Evolutionary conservation across 2,888 invertebrate species (phyloP).

Genomic region (Tuta absoluta): DNA sequence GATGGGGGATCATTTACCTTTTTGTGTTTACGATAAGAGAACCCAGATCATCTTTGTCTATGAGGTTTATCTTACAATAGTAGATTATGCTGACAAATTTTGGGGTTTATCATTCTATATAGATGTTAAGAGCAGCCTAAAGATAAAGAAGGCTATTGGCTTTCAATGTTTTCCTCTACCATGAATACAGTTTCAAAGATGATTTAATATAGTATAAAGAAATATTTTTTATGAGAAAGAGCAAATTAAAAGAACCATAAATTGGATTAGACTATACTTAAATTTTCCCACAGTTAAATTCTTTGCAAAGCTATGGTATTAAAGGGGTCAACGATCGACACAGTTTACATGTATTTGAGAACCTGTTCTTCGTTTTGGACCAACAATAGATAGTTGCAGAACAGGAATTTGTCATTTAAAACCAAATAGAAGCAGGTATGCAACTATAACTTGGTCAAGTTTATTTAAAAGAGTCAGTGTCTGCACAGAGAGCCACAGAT

Average conservation of each 20-base stretch:
- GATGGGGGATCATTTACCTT: constrained; percentile 6
- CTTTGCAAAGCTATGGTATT: background rate
- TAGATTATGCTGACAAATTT: too few species aligned
- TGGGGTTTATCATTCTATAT: too few species aligned
- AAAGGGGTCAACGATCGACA: background rate
- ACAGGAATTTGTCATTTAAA: background rate
- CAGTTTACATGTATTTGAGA: background rate
- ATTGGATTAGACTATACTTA: too few species aligned
- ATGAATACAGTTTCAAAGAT: too few species aligned
- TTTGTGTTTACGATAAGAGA: background rate
- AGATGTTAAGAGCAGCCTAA: too few species aligned
- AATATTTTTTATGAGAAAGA: too few species aligned
- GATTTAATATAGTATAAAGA: too few species aligned
- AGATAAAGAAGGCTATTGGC: too few species aligned
- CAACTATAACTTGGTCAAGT: background rate
- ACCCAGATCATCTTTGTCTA: too few species aligned
- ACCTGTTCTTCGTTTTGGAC: background rate
- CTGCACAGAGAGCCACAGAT: background rate
- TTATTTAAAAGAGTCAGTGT: background rate
- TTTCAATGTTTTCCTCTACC: too few species aligned
- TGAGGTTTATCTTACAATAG: too few species aligned
- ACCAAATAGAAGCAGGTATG: background rate
- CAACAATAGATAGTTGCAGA: background rate
- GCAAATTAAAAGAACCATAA: too few species aligned
- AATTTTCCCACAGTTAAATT: background rate